Evolutionary conservation across 2,888 invertebrate genomes (phyloP), one percentile per base, ranked within the genome.

Genomic region (Crioceris asparagi): DNA sequence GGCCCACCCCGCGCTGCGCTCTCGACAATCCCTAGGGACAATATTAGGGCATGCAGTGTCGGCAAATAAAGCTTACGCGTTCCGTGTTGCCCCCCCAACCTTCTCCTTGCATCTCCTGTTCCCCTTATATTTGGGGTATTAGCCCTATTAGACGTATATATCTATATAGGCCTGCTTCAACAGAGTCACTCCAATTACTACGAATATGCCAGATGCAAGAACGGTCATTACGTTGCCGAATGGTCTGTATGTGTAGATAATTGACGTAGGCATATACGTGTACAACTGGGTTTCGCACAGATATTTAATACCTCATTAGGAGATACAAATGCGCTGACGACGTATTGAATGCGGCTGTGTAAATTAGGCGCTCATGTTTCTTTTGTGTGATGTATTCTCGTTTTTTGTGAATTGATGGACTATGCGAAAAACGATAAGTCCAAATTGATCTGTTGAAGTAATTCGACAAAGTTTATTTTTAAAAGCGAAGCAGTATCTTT

Each of bases 121-220:
- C n/a, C n/a, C n/a, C n/a, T n/a, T n/a, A n/a, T n/a, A 21, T 7
- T 6, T 7, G 21, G 21, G 43, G 58, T 53, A 58, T 59, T 59
- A 58, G 50, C 53, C 51, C 60, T 57, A 60, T 61, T 60, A 61
- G 57, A 52, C 52, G 44, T 56, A 55, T 57, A 57, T n/a, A n/a
- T n/a, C n/a, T n/a, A n/a, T n/a, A n/a, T n/a, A n/a, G n/a, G n/a
- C n/a, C n/a, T 57, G 53, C 53, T 54, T 54, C 50, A 52, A 52
- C 56, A 55, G 59, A 7, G 10, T 56, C 56, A 58, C 52, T 57
- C 56, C 57, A 58, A 59, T 59, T 59, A 57, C 54, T 39, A 46
- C 49, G 50, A 54, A 50, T n/a, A n/a, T 51, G 47, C 48, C 51
- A 49, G 44, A 45, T 46, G 43, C 43, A 46, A n/a, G n/a, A n/a